Percentiles rank a stretch among this genome's conserved stretches.
These are phyloP conservation scores for Scaptomyza polygonia DNA, from an alignment of 2,888 invertebrate species.

Conservation along the genomic window DNA sequence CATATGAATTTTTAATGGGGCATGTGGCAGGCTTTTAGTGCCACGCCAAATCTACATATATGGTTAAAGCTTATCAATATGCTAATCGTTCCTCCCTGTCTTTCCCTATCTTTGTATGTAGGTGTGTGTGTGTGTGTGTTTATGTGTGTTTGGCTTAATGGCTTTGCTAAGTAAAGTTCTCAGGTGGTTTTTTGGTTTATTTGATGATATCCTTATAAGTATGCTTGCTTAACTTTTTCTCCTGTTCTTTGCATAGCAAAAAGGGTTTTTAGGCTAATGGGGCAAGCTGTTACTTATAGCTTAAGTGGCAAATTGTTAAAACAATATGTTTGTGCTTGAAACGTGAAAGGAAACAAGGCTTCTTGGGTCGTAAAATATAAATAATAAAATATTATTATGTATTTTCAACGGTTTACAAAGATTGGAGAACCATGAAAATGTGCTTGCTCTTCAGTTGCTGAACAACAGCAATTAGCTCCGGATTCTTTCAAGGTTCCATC, in stretches of 20 bases:
- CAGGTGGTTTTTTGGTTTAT: constrained; percentile 30
- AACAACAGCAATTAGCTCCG: too few relatives aligned
- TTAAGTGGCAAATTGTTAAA: not conserved
- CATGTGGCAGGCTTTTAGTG: constrained; percentile 62
- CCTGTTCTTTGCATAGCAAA: not conserved
- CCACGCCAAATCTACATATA: constrained; percentile 50
- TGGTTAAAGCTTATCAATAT: constrained; percentile 64
- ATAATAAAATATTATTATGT: too few relatives aligned
- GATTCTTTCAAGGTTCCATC: too few relatives aligned
- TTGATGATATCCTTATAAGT: constrained; percentile 23
- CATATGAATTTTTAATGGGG: constrained; percentile 75
- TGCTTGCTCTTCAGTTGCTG: too few relatives aligned
- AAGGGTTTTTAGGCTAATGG: constrained; percentile 10
- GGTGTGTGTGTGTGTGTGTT: not conserved
- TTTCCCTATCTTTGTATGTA: not conserved
- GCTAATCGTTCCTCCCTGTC: constrained; percentile 53
- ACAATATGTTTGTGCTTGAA: not conserved
- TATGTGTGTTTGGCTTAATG: constrained; percentile 35
- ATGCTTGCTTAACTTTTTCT: constrained; percentile 12
- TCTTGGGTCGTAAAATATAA: too few relatives aligned
- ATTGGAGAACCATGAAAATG: too few relatives aligned
- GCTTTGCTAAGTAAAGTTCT: constrained; percentile 43
- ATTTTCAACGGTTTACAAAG: too few relatives aligned
- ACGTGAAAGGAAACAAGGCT: not conserved
- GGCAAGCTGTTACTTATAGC: not conserved